A percentile compares a stretch with the other conserved stretches of the same genome.
These are phyloP conservation scores for Castor canadensis DNA, from an alignment of 2,113 vertebrate genomes.

Conservation along the genomic window DNA sequence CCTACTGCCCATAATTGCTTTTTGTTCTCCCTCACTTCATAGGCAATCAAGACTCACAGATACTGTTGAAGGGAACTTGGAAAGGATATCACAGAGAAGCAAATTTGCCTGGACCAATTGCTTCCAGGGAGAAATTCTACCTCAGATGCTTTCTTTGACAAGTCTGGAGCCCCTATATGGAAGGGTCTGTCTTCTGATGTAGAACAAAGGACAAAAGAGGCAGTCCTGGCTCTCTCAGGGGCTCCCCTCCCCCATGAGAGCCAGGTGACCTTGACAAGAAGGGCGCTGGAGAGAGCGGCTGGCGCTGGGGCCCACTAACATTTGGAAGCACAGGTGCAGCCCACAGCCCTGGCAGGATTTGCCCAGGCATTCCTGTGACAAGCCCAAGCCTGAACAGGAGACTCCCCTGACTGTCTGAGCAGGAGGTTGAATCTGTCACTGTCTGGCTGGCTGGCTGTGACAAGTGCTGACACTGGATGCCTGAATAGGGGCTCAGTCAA, in stretches of 20 bases:
- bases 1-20: not conserved
- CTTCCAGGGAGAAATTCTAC: not conserved
- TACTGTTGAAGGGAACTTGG: not conserved
- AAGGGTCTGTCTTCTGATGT: not conserved
- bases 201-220: not conserved
- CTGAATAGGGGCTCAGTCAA: slow-evolving; percentile 82
- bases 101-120: not conserved
- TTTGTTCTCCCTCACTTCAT: not conserved
- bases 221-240: not conserved
- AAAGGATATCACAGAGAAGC: not conserved
- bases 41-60: not conserved
- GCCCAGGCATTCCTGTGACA: slow-evolving; percentile 60
- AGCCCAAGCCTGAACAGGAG: slow-evolving; percentile 67
- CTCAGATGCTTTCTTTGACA: not conserved
- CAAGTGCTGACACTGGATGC: slow-evolving; percentile 83
- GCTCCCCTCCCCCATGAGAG: not conserved
- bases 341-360: slow-evolving; percentile 53
- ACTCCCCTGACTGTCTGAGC: slow-evolving; percentile 73
- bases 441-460: slow-evolving; percentile 79
- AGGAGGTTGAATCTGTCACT: slow-evolving; percentile 84
- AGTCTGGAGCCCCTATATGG: not conserved
- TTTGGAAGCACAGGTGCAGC: slow-evolving; percentile 83
- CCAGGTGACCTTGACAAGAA: slow-evolving; percentile 48
- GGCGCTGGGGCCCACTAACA: slow-evolving; percentile 49
- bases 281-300: not conserved